phyloP scores from a whole-genome alignment of 2,888 invertebrate genomes.

The Kryphioiulus occultus region DNA sequence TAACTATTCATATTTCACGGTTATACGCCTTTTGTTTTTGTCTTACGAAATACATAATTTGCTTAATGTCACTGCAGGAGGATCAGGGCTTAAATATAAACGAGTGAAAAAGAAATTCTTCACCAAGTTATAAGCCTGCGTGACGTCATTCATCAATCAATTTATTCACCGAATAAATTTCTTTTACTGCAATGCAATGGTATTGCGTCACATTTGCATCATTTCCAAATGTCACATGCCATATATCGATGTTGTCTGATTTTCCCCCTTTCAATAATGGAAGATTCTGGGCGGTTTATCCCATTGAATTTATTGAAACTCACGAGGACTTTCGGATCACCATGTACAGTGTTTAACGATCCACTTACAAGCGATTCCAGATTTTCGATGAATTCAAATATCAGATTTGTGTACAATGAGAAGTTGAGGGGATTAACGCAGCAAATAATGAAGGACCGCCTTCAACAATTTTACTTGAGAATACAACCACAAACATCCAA shows the following conservation, averaged over 20 bases:
- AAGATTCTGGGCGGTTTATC: no score
- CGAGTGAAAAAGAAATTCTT: not conserved
- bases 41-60: not conserved
- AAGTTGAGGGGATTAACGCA: not conserved
- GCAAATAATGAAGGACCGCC: no score
- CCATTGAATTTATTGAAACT: no score
- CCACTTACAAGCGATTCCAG: not conserved
- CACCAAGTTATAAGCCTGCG: not conserved
- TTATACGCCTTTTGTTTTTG: not conserved
- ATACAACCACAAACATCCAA: not conserved
- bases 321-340: no score
- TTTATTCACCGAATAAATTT: not conserved
- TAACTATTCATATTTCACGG: no score
- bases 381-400: not conserved
- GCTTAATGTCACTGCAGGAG: not conserved
- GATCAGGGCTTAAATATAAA: not conserved
- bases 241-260: no score
- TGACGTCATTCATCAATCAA: not conserved
- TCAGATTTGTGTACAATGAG: not conserved
- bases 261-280: no score
- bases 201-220: no score
- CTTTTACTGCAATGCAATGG: no score
- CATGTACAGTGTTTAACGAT: no score
- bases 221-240: no score
- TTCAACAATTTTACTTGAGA: not conserved